Evolutionary conservation across 2,888 invertebrate genomes (phyloP), one percentile per base, ranked within the genome.

Genomic region (Cacoxenus indagator): DNA sequence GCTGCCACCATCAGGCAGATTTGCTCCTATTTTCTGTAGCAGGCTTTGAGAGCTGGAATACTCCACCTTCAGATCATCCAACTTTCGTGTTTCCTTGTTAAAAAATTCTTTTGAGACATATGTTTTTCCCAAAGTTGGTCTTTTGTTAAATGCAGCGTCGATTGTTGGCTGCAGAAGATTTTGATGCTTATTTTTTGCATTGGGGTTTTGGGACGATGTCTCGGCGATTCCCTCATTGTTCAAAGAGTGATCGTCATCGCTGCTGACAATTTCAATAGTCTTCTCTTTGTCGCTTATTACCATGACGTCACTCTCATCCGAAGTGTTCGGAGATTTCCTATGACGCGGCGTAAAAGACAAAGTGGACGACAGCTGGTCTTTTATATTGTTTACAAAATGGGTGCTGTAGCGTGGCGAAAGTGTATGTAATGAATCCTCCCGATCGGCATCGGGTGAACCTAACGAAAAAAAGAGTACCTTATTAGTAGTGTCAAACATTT

Each of bases 1-100:
- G 22, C 86, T 83, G 0, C 94, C 94, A n/a, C 91, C 90, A 79
- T 94, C 94, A 0, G 93, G 93, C 5, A 94, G 86, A 70, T 78
- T 86, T 26, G 75, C 71, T 0, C 82, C 78, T 2, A 87, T 73
- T 68, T 80, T 85, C 6, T 82, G 80, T 2, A 76, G 68, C 5
- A 88, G 76, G 37, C 77, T 84, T 61, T 83, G 74, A 0, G 84
- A 81, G 73, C 87, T 90, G 3, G 83, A 84, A 1, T 90, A 74
- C 29, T 91, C 90, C 5, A 84, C 83, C 51, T 87, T 87, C 66
- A 91, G 75, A 0, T 89, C 87, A 2, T 87, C 82, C 0, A 91
- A 80, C 71, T 90, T 90, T 51, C 77, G 84, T 0, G 89, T 74
- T 78, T 91, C 91, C 3, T 89, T 89, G 19, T 90, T 88, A 64